Evolutionary conservation across 2,113 vertebrate genomes (phyloP), one percentile per base, ranked within the genome.

Genomic region (Pelvicachromis taeniatus): DNA sequence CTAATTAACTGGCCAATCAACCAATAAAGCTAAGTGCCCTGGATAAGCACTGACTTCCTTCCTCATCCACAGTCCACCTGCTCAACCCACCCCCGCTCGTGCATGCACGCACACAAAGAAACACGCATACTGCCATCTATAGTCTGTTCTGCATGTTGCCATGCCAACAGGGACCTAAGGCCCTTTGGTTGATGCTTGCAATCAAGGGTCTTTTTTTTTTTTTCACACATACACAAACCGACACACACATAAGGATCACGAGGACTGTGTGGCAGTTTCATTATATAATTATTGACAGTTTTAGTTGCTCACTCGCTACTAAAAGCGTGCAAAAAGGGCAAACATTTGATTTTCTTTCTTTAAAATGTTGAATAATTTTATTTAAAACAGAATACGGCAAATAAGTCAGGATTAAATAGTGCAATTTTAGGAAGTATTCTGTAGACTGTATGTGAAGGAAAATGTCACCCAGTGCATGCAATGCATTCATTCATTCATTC

Each of bases 61-160:
- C 40, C 48, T 58, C 40, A 61, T 54, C 0, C 9, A 91, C 33
- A 85, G 63, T 78, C 91, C 89, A 58, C 78, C 81, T 19, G 29
- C 63, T 59, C 38, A 2, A 52, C 2, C 77, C 42, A 14, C 35
- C 61, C 61, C 6, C 4, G 19, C 33, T n/a, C 33, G 26, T 52
- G 17, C 31, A 63, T 35, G 31, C 11, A 65, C n/a, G 7, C 65
- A 29, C 40, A 29, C 65, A 70, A 45, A 26, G 13, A 26, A 4
- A 45, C 13, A 33, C 23, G 56, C 31, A 63, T 63, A 61, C 50
- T 56, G 26, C 50, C 77, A 38, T 82, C 87, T 58, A 68, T 88
- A 89, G 83, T 86, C 77, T 86, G 80, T 81, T 90, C 86, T 91
- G 48, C 81, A 61, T 88, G 90, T 93, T 93, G 82, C 93, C 89